Evolutionary conservation across 2,113 vertebrate species (phyloP), one percentile per base, ranked within the genome.

Genomic region (Plectropomus leopardus): DNA sequence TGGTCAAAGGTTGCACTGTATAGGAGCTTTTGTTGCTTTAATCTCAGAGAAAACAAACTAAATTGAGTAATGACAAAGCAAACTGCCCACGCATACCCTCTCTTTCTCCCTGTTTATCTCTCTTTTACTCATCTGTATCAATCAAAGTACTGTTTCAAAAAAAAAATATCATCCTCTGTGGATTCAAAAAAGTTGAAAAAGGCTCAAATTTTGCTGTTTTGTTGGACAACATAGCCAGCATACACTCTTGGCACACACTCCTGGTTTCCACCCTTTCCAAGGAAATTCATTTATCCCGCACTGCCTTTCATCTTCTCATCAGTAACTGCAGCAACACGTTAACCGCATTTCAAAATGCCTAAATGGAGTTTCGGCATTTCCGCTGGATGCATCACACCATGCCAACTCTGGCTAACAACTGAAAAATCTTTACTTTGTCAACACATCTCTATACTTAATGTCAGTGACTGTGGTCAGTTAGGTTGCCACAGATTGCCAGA

Each of bases 11-110:
- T 88, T 10, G 59, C 13, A 9, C 14, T 16, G 1, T 51, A 75
- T 74, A 34, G 3, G 0, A 1, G 30, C 77, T 83, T 87, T 88
- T 92, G 90, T 88, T 26, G 61, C 48, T 10, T 14, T 85, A 83
- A 88, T 88, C 84, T 68, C 74, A 40, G 47, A 69, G 80, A 83
- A 75, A 85, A 89, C 88, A 88, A 58, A 55, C 8, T 50, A 42
- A 76, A 68, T 4, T 11, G 59, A 80, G 72, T 44, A 32, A 58
- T 64, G 30, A 80, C 61, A 26, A 61, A 48, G 45, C 53, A 66
- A 54, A 70, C 5, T 54, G 36, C 26, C 40, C 66, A 78, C 17
- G 3, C 24, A 61, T 23, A 60, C 23, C n/a, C 36, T 9, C 65
- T 63, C 42, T n/a, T 1, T 17, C 1, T 28, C 21, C 19, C 57